Base-by-base conservation (phyloP, 1,140 invertebrate species). In the Stegodyphus mimosarum region DNA sequence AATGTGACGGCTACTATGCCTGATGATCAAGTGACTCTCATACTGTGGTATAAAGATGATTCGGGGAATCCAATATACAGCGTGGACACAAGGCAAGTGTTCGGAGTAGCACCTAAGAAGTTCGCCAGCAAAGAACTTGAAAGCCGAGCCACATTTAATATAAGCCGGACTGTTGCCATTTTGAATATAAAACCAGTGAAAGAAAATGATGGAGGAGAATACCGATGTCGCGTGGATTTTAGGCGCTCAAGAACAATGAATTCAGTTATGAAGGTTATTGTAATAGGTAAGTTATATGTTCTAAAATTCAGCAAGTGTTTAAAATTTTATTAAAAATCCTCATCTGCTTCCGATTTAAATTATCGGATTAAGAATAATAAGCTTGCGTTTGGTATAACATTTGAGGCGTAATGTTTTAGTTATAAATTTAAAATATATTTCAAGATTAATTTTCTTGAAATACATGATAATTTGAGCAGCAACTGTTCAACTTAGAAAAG, bases 11-110 rank as follows among this genome's bases (percentile, higher is more conserved):
- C 93, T 0, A 90, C 91, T 5, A 93, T 93, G 85, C 93, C 93
- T 89, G 94, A 95, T 88, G 96, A 97, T 89, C 92, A 95, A 87
- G 95, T 96, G 87, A 95, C 96, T 90, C 95, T 97, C 94, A 95
- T 97, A 87, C 92, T 97, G 11, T 97, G 96, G 96, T 97, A 96
- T 90, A 92, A 95, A 87, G 95, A 96, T 89, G 94, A 94, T 75
- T 94, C 93, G 17, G 94, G 94, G 70, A 96, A 95, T 90, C 96
- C 96, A 64, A 93, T 97, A 87, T 97, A 96, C 74, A 88, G 87
- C 69, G 88, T 88, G 6, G 88, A 89, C 66, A 88, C 88, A 13
- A 78, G 88, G 6, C 69, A 72, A 33, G 48, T 71, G 11, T 60
- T 87, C 5, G 70, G 86, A 6, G 18, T 53, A 9, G 17, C 77